These are phyloP conservation scores for Phaonia tiefii DNA, from an alignment of 2,888 invertebrate species.

Conservation along the genomic window DNA sequence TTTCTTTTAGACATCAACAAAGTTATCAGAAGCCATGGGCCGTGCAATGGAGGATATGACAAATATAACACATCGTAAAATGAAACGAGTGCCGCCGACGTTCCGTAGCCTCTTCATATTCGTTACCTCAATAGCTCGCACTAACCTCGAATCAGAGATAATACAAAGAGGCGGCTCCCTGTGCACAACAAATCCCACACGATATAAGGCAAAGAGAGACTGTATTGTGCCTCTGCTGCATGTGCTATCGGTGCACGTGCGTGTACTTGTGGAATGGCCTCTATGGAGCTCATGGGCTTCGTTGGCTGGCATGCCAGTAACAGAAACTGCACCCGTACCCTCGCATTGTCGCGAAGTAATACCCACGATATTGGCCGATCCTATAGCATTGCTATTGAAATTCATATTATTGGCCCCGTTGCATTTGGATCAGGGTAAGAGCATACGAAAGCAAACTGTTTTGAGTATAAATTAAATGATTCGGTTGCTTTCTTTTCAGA, in stretches of 20 bases:
- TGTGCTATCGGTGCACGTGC: conserved; percentile 92
- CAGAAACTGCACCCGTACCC: conserved; percentile 77
- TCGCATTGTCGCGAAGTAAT: conserved; percentile 82
- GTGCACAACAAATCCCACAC: conserved; percentile 82
- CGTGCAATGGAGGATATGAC: conserved; percentile 97
- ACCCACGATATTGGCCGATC: conserved; percentile 93
- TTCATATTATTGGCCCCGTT: conserved; percentile 92
- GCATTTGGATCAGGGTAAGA: conserved; percentile 91
- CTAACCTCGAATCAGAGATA: conserved; percentile 95
- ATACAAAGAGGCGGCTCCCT: conserved; percentile 94
- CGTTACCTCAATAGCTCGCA: conserved; percentile 93
- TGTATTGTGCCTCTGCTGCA: conserved; percentile 94
- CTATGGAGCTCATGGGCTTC: conserved; percentile 82
- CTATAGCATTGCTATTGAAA: conserved; percentile 91
- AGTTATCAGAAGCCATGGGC: conserved; percentile 92
- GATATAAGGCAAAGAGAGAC: conserved; percentile 88
- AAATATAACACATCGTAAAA: conserved; percentile 90
- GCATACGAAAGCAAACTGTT: neutral
- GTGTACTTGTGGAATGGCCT: conserved; percentile 85
- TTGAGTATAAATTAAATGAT: neutral
- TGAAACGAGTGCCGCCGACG: conserved; percentile 85
- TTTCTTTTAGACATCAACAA: conserved; percentile 83
- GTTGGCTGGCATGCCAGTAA: conserved; percentile 78
- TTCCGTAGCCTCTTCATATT: conserved; percentile 91
- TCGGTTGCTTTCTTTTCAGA: conserved; percentile 82